These are phyloP conservation scores for Stegostoma tigrinum DNA, from an alignment of 2,113 vertebrate genomes.

Conservation along the genomic window DNA sequence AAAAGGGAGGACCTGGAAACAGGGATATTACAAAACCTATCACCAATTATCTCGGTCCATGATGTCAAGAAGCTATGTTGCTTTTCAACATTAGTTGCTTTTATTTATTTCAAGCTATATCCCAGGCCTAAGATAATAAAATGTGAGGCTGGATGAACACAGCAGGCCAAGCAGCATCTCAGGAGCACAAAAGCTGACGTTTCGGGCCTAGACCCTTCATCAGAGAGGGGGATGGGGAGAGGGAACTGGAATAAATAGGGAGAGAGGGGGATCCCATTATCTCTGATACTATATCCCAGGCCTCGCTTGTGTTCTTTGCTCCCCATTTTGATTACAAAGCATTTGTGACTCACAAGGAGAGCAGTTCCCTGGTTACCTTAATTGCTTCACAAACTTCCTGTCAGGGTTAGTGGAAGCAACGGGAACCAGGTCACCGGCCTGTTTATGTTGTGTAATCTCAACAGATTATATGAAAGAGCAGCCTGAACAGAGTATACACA, in stretches of 20 bases:
- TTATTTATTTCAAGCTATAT: neutral
- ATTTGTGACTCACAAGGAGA: neutral
- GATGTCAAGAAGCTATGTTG: neutral
- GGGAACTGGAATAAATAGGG: too few species aligned
- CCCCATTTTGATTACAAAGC: neutral
- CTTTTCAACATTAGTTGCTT: neutral
- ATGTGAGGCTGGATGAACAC: too few species aligned
- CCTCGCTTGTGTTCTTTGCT: neutral
- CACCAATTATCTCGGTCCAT: neutral
- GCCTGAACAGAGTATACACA: neutral
- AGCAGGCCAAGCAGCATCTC: too few species aligned
- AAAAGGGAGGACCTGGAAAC: too few species aligned
- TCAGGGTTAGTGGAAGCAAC: neutral
- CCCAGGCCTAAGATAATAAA: too few species aligned
- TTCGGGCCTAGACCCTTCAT: too few species aligned
- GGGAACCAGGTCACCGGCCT: neutral
- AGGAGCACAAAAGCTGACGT: too few species aligned
- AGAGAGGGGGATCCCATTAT: too few species aligned
- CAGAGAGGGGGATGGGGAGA: too few species aligned
- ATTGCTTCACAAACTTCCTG: neutral
- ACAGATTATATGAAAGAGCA: neutral
- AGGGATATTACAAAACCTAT: neutral
- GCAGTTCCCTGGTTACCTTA: neutral
- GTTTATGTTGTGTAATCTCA: neutral
- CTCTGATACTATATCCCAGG: neutral